Evolutionary conservation across 2,797 vertebrate species (phyloP), one percentile per base, ranked within the genome.

Genomic region (Sus cebifrons): DNA sequence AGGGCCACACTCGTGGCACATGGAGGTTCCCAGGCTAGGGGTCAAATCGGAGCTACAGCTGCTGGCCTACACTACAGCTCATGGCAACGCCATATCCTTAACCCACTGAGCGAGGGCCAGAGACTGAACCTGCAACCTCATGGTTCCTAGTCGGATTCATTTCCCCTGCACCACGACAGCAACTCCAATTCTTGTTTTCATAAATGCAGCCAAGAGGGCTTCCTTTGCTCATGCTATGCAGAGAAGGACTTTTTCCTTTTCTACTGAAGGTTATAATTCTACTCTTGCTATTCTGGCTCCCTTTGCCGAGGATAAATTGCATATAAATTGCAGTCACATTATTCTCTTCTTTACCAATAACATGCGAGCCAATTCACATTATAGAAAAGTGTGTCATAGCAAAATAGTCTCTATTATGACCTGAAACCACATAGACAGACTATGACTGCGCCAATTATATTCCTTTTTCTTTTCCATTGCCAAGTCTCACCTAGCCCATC

Each of bases 241-340:
- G 82, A 92, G 75, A 11, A 86, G 81, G 44, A 44, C 18, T 75
- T 95, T 95, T 94, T 71, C 84, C 56, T 95, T 95, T 95, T 36
- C 71, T 60, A 56, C 91, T 77, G 74, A 97, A 96, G 84, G 64
- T 94, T 91, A 44, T 86, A 78, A 96, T 95, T 95, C 74, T 79
- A 23, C 54, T 83, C 90, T 89, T 93, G 75, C 54, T 89, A 52
- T 79, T 81, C 85, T 95, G 64, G 29, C 64, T 96, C 67, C 75
- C 85, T 40, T 94, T 81, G 88, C 82, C 67, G 71, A 82, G 62
- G 65, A 95, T 86, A 92, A 96, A 95, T 95, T 92, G 74, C 88
- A 86, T 90, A 86, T 92, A 95, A 97, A 96, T 97, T 89, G 88
- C 54, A 89, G 58, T 89, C 82, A 89, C 82, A 92, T 90, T 95